These are phyloP conservation scores for Melipona bicolor DNA, from an alignment of 2,888 invertebrate species.

Conservation along the genomic window DNA sequence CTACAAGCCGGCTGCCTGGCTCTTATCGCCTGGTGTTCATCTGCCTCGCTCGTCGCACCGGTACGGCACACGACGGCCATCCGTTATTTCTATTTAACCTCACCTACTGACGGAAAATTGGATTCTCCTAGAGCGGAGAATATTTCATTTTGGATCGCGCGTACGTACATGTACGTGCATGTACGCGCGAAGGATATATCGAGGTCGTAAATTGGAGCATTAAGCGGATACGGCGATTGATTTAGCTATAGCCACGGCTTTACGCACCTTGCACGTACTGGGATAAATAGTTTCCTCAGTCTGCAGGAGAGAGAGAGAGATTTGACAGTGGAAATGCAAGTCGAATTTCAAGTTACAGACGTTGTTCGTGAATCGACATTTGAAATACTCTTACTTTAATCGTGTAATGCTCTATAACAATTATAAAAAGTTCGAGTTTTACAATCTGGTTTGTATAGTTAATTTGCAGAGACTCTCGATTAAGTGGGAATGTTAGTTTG, in stretches of 20 bases:
- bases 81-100: slow-evolving; percentile 49
- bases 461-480: no score
- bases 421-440: no score
- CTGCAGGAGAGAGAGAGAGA: neutral
- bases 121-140: slow-evolving; percentile 7
- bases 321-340: neutral
- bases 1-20: slow-evolving; percentile 11
- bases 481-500: no score
- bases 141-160: neutral
- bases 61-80: slow-evolving; percentile 30
- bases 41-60: slow-evolving; percentile 32
- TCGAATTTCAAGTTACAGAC: neutral
- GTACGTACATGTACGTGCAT: no score
- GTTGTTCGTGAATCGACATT: neutral
- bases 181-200: neutral
- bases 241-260: slow-evolving; percentile 1
- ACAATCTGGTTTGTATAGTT: no score
- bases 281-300: neutral
- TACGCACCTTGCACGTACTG: neutral
- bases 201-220: neutral
- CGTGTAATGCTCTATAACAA: neutral
- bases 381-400: neutral
- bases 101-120: slow-evolving; percentile 15
- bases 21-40: slow-evolving; percentile 65
- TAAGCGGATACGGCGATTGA: neutral